phyloP scores from a whole-genome alignment of 2,888 invertebrate genomes.

The Anticlea derivata region DNA sequence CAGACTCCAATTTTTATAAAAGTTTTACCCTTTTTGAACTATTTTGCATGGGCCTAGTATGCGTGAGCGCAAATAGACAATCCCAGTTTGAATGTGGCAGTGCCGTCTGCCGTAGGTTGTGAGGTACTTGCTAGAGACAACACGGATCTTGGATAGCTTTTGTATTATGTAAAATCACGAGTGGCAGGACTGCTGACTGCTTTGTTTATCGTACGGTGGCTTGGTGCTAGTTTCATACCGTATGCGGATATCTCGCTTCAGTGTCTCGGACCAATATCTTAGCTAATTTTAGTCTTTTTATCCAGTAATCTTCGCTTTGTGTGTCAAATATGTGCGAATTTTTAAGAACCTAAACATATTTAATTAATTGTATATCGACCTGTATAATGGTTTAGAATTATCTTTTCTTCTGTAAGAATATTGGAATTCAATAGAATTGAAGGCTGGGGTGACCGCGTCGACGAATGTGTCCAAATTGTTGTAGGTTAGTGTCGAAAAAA shows the following conservation, averaged over 20 bases:
- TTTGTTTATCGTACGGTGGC: constrained; percentile 74
- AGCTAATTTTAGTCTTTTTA: constrained; percentile 72
- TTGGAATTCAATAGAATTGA: constrained; percentile 64
- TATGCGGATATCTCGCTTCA: constrained; percentile 76
- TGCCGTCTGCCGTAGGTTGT: constrained; percentile 19
- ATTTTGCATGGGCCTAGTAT: constrained; percentile 65
- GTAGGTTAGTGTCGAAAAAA: constrained; percentile 66
- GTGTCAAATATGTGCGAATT: constrained; percentile 83
- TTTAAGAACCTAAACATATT: constrained; percentile 78
- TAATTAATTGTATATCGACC: constrained; percentile 79
- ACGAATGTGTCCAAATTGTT: constrained; percentile 74
- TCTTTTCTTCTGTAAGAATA: constrained; percentile 75
- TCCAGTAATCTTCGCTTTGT: constrained; percentile 80
- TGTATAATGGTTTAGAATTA: constrained; percentile 82
- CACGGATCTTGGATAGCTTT: constrained; percentile 60
- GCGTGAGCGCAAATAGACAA: constrained; percentile 54
- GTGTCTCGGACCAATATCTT: constrained; percentile 82
- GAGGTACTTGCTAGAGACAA: constrained; percentile 22
- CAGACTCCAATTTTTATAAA: constrained; percentile 72
- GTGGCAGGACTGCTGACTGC: constrained; percentile 44
- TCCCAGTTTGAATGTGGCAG: constrained; percentile 14
- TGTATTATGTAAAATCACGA: constrained; percentile 53
- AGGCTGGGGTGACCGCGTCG: constrained; percentile 67
- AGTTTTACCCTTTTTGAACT: constrained; percentile 71
- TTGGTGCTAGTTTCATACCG: constrained; percentile 77